Evolutionary conservation across 2,113 vertebrate genomes (phyloP), one percentile per base, ranked within the genome.

Genomic region (Trinectes maculatus): DNA sequence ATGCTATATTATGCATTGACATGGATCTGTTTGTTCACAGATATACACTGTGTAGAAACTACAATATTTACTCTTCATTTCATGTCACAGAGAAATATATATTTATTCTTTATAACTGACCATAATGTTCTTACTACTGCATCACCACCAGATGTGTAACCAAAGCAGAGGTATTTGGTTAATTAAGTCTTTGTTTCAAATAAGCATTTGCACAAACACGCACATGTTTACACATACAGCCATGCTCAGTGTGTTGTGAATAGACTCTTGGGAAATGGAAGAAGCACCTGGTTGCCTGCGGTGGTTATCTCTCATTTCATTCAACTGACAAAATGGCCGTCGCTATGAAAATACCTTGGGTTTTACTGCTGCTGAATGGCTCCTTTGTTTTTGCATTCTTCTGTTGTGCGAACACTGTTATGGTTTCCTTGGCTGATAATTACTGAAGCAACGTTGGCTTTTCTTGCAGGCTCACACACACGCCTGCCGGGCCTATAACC

Each of bases 321-420:
- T 85, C 74, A 76, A 74, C 71, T 89, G 84, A 89, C 88, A 87
- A 82, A 85, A 88, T 82, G 74, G 62, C 67, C 71, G 31, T 78
- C 79, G 66, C 81, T 79, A 79, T 88, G 83, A 86, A 91, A 92
- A 89, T 85, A 89, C 82, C 80, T 79, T 67, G 66, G 82, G 77
- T 85, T 81, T 84, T 83, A 61, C 49, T 37, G 64, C 80, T 68
- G 56, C 77, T 92, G 86, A 93, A 91, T 85, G 77, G 58, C 61
- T 73, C 68, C 77, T 90, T 92, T 93, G 88, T 92, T 90, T 92
- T 87, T 84, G 71, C 82, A 79, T 91, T 90, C 76, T 77, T 85
- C 65, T 82, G 74, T 86, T 89, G 82, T 90, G 79, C 78, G 84
- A 86, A 88, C 84, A 76, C 74, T 86, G 79, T 84, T 90, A 86